phyloP scores from a whole-genome alignment of 2,888 invertebrate species.

The Crocallis elinguaria region DNA sequence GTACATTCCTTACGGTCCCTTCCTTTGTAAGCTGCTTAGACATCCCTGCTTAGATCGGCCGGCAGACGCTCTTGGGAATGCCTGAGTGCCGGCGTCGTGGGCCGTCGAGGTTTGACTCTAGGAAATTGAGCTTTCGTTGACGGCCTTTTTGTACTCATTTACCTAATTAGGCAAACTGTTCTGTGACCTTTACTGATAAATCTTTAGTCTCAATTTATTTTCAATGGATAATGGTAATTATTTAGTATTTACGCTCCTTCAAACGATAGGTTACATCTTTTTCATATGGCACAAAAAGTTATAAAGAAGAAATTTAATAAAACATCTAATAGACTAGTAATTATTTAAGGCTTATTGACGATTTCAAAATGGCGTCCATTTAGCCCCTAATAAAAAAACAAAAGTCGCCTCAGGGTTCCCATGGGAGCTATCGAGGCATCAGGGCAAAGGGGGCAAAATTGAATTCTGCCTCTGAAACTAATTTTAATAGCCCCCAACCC shows the following conservation, averaged over 20 bases:
- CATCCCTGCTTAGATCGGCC: conserved; percentile 5
- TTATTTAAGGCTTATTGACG: conserved; percentile 32
- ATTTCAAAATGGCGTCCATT: conserved; percentile 25
- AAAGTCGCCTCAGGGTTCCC: conserved; percentile 4
- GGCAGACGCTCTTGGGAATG: conserved; percentile 7
- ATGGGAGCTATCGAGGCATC: conserved; percentile 1
- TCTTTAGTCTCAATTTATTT: too few species aligned
- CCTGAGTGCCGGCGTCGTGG: background rate
- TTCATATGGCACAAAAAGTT: too few species aligned
- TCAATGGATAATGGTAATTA: too few species aligned
- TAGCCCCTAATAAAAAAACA: conserved; percentile 19
- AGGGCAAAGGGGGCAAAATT: conserved; percentile 44
- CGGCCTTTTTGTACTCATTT: background rate
- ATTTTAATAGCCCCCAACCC: conserved; percentile 58
- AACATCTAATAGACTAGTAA: conserved; percentile 23
- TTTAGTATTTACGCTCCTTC: too few species aligned
- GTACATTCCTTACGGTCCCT: conserved; percentile 10
- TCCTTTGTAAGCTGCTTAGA: conserved; percentile 26
- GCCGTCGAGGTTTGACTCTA: background rate
- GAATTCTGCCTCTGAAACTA: conserved; percentile 63
- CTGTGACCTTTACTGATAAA: too few species aligned
- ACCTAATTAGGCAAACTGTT: background rate
- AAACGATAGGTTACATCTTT: too few species aligned
- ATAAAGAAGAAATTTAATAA: conserved; percentile 8
- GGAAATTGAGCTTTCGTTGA: background rate